Conservation (phyloP, 1,140 invertebrate genomes). For the Drosophila ercepeae region DNA sequence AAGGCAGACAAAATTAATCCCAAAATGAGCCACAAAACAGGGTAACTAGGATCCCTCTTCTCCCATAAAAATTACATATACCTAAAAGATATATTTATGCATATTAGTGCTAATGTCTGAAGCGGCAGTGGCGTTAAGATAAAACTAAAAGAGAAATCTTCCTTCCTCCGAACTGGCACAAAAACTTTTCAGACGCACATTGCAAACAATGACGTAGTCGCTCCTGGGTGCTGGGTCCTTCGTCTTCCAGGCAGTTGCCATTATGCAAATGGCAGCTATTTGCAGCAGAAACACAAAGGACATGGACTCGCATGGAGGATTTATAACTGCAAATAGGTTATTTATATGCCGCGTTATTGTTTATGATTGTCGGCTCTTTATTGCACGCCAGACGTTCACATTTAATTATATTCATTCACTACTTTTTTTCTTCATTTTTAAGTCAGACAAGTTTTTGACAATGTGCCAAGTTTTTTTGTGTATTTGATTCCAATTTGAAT, state of each 20-base stretch:
- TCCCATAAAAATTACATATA: conserved; percentile 61
- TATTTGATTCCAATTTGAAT: conserved; percentile 39
- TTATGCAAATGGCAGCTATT: conserved; percentile 61
- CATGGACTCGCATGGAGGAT: conserved; percentile 29
- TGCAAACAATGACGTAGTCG: conserved; percentile 65
- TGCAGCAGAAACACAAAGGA: conserved; percentile 34
- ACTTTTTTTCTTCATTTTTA: conserved; percentile 12
- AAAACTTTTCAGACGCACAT: conserved; percentile 68
- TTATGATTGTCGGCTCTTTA: conserved; percentile 50
- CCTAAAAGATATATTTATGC: conserved; percentile 45
- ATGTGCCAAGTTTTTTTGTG: conserved; percentile 46
- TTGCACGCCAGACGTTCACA: conserved; percentile 21
- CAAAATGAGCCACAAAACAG: not conserved
- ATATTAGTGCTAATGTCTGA: conserved; percentile 60
- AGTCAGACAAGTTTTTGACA: conserved; percentile 14
- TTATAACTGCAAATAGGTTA: conserved; percentile 61
- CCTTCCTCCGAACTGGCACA: not conserved
- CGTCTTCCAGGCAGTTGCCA: conserved; percentile 7
- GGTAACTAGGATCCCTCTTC: not conserved
- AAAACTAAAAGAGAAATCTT: conserved; percentile 35
- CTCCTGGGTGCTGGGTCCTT: conserved; percentile 28
- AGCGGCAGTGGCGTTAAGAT: conserved; percentile 21
- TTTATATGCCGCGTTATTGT: conserved; percentile 65
- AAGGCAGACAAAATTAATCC: too few relatives aligned
- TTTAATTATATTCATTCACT: conserved; percentile 43